Percentiles rank a stretch among this genome's conserved stretches.
Conservation (phyloP, 35 echinoderm and acorn worm species). For the Heliocidaris erythrogramma region DNA sequence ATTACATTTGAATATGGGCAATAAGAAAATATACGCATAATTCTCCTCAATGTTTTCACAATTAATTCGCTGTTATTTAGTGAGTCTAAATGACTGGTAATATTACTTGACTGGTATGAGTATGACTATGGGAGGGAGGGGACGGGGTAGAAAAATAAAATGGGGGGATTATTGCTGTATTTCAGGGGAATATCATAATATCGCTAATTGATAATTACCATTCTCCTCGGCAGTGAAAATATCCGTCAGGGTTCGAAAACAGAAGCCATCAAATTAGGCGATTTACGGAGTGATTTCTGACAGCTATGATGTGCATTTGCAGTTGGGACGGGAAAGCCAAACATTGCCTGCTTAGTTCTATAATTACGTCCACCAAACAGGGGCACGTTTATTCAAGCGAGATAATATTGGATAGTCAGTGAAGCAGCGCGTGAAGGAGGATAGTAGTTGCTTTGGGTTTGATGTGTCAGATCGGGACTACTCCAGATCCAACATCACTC, state of each 20-base stretch:
- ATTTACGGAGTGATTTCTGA: neutral
- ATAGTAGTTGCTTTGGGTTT: too few relatives aligned
- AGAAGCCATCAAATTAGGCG: neutral
- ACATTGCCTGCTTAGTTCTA: neutral
- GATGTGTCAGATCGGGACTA: too few relatives aligned
- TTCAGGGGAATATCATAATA: neutral
- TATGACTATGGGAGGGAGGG: neutral
- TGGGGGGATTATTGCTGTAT: neutral
- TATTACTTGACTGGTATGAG: neutral
- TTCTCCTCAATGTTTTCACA: too few relatives aligned
- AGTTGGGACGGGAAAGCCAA: neutral
- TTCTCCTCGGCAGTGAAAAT: neutral
- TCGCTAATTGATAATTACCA: neutral
- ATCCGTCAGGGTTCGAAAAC: neutral
- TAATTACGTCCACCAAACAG: neutral
- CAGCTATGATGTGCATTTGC: neutral
- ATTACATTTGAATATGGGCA: too few relatives aligned
- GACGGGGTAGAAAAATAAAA: neutral
- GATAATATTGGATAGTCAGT: neutral
- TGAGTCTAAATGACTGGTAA: too few relatives aligned
- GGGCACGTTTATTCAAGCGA: neutral
- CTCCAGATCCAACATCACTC: too few relatives aligned
- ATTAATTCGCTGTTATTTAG: too few relatives aligned
- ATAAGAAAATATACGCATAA: too few relatives aligned
- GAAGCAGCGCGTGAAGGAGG: neutral